phyloP scores from a whole-genome alignment of 1,140 invertebrate genomes.

The Drosophila subpulchrella region DNA sequence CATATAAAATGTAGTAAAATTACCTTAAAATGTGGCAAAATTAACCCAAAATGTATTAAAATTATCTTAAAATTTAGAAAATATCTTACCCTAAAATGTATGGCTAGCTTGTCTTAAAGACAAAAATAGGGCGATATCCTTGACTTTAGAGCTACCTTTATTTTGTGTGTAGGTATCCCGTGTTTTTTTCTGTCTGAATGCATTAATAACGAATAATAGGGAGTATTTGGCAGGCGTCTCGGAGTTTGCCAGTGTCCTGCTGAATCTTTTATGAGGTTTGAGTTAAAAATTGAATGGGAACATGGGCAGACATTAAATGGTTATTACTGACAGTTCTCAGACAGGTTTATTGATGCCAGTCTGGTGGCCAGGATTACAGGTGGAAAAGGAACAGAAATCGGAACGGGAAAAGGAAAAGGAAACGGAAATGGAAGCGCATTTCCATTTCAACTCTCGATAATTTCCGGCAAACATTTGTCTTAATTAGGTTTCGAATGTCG shows the following conservation, averaged over 20 bases:
- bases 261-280: slow-evolving; percentile 53
- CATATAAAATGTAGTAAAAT: too few relatives aligned
- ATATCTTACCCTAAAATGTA: too few relatives aligned
- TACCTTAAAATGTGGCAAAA: too few relatives aligned
- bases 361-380: slow-evolving; percentile 19
- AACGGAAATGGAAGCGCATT: slow-evolving; percentile 14
- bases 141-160: too few relatives aligned
- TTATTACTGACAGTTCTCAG: slow-evolving; percentile 59
- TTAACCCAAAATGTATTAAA: too few relatives aligned
- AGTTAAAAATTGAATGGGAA: slow-evolving; percentile 49
- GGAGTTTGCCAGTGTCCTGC: slow-evolving; percentile 29
- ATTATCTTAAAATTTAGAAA: too few relatives aligned
- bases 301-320: slow-evolving; percentile 60
- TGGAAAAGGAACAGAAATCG: background rate
- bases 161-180: slow-evolving; percentile 6
- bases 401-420: slow-evolving; percentile 26
- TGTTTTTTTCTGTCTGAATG: slow-evolving; percentile 38
- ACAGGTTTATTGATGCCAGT: slow-evolving; percentile 68
- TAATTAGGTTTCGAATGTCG: slow-evolving; percentile 65
- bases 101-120: too few relatives aligned
- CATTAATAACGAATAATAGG: slow-evolving; percentile 46
- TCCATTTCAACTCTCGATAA: slow-evolving; percentile 18
- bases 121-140: too few relatives aligned
- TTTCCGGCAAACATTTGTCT: slow-evolving; percentile 52
- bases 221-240: slow-evolving; percentile 53